phyloP scores from a whole-genome alignment of 1,140 invertebrate species.

The Spodoptera litura region DNA sequence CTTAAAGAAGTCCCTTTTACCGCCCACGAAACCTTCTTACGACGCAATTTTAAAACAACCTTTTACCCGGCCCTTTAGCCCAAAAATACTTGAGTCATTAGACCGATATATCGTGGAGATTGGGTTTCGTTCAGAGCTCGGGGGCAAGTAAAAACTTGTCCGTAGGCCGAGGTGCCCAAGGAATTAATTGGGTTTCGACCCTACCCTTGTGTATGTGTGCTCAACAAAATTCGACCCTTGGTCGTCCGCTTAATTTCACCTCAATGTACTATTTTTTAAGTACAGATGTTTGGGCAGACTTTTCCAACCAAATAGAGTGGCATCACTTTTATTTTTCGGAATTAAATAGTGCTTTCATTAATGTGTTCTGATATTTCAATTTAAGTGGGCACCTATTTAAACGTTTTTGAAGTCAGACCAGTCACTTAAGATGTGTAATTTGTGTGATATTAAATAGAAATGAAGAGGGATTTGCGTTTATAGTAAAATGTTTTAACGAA shows the following conservation, averaged over 20 bases:
- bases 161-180: conserved; percentile 36
- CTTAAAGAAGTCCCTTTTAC: conserved; percentile 12
- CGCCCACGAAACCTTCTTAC: conserved; percentile 3
- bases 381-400: too few relatives aligned
- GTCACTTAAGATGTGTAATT: too few relatives aligned
- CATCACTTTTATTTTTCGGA: background rate
- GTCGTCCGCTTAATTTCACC: conserved; percentile 43
- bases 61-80: conserved; percentile 19
- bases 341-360: background rate
- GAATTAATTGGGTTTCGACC: conserved; percentile 54
- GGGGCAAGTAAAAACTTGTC: conserved; percentile 49
- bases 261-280: conserved; percentile 39
- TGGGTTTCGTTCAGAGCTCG: conserved; percentile 36
- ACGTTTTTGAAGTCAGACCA: too few relatives aligned
- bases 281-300: conserved; percentile 21
- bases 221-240: conserved; percentile 46
- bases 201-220: conserved; percentile 49
- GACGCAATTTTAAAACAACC: conserved; percentile 19
- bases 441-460: too few relatives aligned
- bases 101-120: conserved; percentile 42
- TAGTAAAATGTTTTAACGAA: too few relatives aligned
- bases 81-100: conserved; percentile 46
- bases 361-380: too few relatives aligned
- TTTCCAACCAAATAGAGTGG: background rate
- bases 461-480: too few relatives aligned